These are phyloP conservation scores for Drosophila ohnishii DNA, from an alignment of 1,140 invertebrate genomes.

Conservation along the genomic window DNA sequence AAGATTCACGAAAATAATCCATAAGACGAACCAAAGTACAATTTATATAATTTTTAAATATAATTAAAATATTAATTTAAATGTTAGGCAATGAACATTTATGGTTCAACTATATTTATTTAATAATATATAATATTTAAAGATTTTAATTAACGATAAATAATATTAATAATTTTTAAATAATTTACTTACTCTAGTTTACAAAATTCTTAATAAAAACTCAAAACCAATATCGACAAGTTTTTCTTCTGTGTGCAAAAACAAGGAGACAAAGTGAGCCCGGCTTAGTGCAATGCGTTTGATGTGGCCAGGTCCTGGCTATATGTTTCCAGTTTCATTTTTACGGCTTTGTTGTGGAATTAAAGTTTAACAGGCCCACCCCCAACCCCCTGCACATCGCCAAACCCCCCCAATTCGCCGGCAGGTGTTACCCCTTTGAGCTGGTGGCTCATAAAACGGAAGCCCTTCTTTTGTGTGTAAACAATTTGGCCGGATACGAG, in stretches of 20 bases:
- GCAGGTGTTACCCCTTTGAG: slow-evolving; percentile 39
- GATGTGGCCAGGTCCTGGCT: slow-evolving; percentile 40
- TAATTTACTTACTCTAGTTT: neutral
- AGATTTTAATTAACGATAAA: too few species aligned
- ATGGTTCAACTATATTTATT: too few species aligned
- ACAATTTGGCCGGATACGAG: slow-evolving; percentile 36
- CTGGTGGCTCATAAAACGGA: slow-evolving; percentile 36
- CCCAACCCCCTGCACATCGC: neutral
- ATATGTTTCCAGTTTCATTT: slow-evolving; percentile 33
- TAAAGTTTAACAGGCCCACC: slow-evolving; percentile 49
- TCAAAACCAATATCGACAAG: neutral
- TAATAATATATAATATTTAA: too few species aligned
- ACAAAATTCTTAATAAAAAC: neutral
- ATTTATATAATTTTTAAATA: too few species aligned
- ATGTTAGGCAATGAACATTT: too few species aligned
- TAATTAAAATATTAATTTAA: too few species aligned
- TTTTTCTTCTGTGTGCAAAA: slow-evolving; percentile 7
- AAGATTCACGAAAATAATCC: too few species aligned
- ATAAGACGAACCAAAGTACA: too few species aligned
- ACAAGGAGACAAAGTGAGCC: slow-evolving; percentile 14
- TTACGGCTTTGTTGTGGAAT: slow-evolving; percentile 59
- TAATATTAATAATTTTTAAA: too few species aligned
- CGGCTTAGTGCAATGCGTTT: slow-evolving; percentile 45
- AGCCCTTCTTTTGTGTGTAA: slow-evolving; percentile 32
- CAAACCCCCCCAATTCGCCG: neutral